Base-by-base conservation (phyloP, 2,113 vertebrate genomes). In the Colinus virginianus region DNA sequence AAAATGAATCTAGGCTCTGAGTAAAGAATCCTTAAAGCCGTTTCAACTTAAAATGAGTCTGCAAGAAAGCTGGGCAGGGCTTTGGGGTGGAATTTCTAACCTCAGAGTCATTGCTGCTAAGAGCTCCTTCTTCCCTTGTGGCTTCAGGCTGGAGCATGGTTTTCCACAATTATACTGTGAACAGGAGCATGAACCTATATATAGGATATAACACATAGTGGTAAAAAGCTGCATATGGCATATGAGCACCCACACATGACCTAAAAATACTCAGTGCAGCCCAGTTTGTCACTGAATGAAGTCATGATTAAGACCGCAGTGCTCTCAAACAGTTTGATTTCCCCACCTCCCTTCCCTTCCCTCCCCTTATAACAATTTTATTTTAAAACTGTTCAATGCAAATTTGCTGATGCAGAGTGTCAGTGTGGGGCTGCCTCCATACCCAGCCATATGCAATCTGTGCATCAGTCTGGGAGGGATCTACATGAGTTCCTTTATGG, bases 121-220 rank as follows among this genome's bases (percentile, higher is more conserved):
- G 90, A 90, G 76, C 82, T 96, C 64, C 66, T 46, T 79, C 63
- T 71, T 95, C 94, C 90, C 90, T 87, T 96, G 96, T 96, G 97
- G 97, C 81, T 97, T 97, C 72, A 45, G 79, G 53, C 84, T 90
- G 72, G 66, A 94, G 92, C 76, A 81, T 80, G 93, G 90, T 94
- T 96, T 97, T 97, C 96, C 97, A 97, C 96, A 97, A 97, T 96
- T 97, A 95, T 4, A 45, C 90, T 58, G 62, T 74, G 92, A 96
- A 89, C 95, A 95, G 93, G 95, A 96, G 88, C 76, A 81, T 0
- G 3, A 82, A 59, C 85, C 96, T 97, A 96, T 97, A 94, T 97
- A 97, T 97, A 96, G 96, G 81, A 30, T 69, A 55, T 76, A 94
- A 72, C 95, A 78, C 94, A 97, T 94, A 53, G 75, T 86, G 90